Conservation (phyloP, 1,140 invertebrate species). For the Panagrolaimus sp. region DNA sequence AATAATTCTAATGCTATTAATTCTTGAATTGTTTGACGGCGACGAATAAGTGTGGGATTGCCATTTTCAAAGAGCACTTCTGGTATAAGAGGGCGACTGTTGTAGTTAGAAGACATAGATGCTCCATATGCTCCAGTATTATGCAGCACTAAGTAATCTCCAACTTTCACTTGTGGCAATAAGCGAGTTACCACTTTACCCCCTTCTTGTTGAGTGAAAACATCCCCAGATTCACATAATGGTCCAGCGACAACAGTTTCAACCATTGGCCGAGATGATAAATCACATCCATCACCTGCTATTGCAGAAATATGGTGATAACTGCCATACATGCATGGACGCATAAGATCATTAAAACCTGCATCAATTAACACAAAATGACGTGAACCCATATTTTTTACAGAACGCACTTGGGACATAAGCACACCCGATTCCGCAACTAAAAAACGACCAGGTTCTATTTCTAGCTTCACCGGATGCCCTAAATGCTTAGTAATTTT, state of each 20-base stretch:
- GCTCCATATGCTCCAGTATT: slow-evolving; percentile 15
- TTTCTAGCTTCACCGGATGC: neutral
- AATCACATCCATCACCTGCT: no score
- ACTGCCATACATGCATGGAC: slow-evolving; percentile 9
- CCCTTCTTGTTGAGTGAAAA: slow-evolving; percentile 3
- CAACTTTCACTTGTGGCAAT: neutral
- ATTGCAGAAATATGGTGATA: slow-evolving; percentile 5
- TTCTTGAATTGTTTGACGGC: neutral
- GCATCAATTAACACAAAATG: slow-evolving; percentile 18
- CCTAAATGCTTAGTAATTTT: neutral
- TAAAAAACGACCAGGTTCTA: slow-evolving; percentile 18
- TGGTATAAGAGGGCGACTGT: slow-evolving; percentile 7
- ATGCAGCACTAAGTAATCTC: slow-evolving; percentile 11
- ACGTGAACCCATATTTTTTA: neutral
- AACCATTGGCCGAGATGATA: no score
- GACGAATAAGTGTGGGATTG: neutral
- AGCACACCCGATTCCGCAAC: slow-evolving; percentile 18
- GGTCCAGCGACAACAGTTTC: slow-evolving; percentile 13
- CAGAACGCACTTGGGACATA: neutral
- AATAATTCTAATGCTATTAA: neutral
- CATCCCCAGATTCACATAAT: slow-evolving; percentile 16
- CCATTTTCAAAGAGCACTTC: slow-evolving; percentile 17
- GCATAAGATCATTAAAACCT: slow-evolving; percentile 20
- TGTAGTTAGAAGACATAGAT: slow-evolving; percentile 16
- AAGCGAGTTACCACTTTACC: neutral